Evolutionary conservation across 2,888 invertebrate species (phyloP), one percentile per base, ranked within the genome.

Genomic region (Cephus nigrinus): DNA sequence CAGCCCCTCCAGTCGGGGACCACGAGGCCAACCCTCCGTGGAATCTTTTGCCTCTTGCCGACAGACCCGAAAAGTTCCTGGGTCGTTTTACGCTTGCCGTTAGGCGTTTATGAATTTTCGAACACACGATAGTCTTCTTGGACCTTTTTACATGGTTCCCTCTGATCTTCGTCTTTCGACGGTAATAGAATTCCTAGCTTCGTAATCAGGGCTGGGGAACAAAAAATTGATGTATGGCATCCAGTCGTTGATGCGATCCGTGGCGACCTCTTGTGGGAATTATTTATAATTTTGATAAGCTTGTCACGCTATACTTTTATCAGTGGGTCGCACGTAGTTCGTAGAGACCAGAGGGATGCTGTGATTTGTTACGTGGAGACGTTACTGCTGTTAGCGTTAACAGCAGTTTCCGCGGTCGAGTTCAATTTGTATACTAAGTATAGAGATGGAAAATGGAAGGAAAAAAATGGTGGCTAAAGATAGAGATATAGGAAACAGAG

Each of bases 401-500:
- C 55, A 55, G 55, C 23, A 55, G 55, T 55, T 55, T 55, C 55
- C 55, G 55, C 23, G 55, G 55, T 55, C 55, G 55, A 2, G 2
- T 55, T 55, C 55, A 23, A 55, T 55, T 55, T 31, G 31, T 32
- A 33, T 71, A 31, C 71, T 33, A 71, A 71, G n/a, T 31, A 33
- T 33, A 33, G 31, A 71, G 71, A 71, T 31, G 12, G 31, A 71
- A 23, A 31, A 71, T 32, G 31, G 12, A 23, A 31, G 71, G 2
- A 30, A 71, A 71, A 30, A 31, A 71, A 31, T 5, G 12, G 12
- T 15, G 71, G 32, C 3, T 71, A 71, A 71, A 71, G 31, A 71
- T 71, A 55, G 55, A 55, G 55, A 55, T 55, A 55, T 55, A 32
- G 71, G 71, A 71, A 71, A 71, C 9, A 31, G 71, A 71, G n/a